A percentile compares a stretch with the other conserved stretches of the same genome.
phyloP scores from a whole-genome alignment of 2,888 invertebrate genomes.

The Apoda limacodes region DNA sequence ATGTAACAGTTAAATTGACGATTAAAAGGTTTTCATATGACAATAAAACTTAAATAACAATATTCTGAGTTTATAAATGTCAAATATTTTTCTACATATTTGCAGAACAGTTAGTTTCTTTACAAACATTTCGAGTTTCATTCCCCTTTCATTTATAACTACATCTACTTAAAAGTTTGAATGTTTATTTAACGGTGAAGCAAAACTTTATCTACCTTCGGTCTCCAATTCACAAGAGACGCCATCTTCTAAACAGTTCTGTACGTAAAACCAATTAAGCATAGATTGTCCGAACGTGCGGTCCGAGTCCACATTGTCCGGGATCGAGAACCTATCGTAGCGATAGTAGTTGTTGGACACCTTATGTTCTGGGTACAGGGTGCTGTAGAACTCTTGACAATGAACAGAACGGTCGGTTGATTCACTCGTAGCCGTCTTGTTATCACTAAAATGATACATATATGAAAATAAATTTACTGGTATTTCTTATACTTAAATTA shows the following conservation, averaged over 20 bases:
- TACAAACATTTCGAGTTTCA: background rate
- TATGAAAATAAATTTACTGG: background rate
- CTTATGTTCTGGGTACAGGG: conserved; percentile 34
- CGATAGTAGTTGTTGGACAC: conserved; percentile 28
- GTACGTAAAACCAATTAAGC: conserved; percentile 44
- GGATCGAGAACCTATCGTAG: conserved; percentile 44
- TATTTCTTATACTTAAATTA: conserved; percentile 1
- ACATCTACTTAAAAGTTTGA: conserved; percentile 1
- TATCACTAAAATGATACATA: conserved; percentile 27
- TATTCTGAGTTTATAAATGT: too few species aligned
- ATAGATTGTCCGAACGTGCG: conserved; percentile 26
- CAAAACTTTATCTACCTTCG: conserved; percentile 24
- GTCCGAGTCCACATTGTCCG: conserved; percentile 24
- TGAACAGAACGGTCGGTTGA: too few species aligned
- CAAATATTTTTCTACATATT: too few species aligned
- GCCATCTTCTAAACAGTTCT: conserved; percentile 32
- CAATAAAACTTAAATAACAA: too few species aligned
- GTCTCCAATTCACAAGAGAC: conserved; percentile 25
- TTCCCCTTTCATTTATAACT: too few species aligned
- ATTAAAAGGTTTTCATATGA: too few species aligned
- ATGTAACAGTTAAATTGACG: too few species aligned
- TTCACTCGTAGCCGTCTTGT: conserved; percentile 9
- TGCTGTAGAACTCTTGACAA: conserved; percentile 51
- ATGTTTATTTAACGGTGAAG: too few species aligned
- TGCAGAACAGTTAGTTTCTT: too few species aligned